Evolutionary conservation across 1,140 invertebrate species (phyloP).

Genomic region (Lepidotrigona ventralis): DNA sequence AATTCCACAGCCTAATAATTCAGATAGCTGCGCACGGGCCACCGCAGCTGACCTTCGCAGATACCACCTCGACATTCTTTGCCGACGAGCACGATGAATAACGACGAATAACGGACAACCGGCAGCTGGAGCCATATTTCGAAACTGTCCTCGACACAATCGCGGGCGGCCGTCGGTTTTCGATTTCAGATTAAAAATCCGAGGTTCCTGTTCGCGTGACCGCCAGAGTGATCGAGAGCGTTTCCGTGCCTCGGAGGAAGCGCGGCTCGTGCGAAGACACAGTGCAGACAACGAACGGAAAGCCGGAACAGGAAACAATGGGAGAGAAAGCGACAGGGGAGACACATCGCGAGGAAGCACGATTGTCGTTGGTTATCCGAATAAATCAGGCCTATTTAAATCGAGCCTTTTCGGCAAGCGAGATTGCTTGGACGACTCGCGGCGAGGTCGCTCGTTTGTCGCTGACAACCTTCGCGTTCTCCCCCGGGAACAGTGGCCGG

Average conservation of each 20-base stretch:
- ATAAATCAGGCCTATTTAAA: slow-evolving; percentile 39
- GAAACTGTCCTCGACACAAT: not conserved
- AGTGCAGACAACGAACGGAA: slow-evolving; percentile 5
- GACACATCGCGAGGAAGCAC: slow-evolving; percentile 29
- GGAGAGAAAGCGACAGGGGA: not conserved
- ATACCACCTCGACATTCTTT: no score
- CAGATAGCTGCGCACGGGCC: no score
- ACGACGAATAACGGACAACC: no score
- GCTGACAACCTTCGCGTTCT: not conserved
- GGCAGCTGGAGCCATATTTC: not conserved
- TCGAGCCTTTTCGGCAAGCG: not conserved
- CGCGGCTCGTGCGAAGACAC: not conserved
- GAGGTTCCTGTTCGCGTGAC: slow-evolving; percentile 7
- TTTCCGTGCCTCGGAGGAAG: slow-evolving; percentile 9
- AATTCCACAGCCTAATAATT: no score
- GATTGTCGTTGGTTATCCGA: slow-evolving; percentile 11
- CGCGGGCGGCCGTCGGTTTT: not conserved
- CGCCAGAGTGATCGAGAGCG: no score
- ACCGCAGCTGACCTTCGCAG: no score
- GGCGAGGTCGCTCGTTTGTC: slow-evolving; percentile 19
- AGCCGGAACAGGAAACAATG: not conserved
- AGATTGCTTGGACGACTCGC: not conserved
- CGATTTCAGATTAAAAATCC: not conserved
- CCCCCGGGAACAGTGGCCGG: not conserved
- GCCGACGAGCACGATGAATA: no score